These are phyloP conservation scores for Bombyx mori DNA, from an alignment of 1,140 invertebrate species.

Conservation along the genomic window DNA sequence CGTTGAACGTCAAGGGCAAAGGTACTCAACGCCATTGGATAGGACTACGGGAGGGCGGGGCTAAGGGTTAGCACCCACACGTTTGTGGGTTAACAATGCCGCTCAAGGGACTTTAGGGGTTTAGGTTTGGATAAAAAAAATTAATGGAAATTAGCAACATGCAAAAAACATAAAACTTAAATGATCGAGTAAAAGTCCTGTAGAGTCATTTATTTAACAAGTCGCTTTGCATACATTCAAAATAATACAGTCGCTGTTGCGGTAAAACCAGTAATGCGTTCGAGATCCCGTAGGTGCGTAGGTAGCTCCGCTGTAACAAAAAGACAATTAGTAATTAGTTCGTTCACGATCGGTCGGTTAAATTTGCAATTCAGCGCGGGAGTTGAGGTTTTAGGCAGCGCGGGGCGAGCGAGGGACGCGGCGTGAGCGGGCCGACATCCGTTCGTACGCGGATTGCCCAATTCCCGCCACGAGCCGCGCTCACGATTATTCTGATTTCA, in stretches of 20 bases:
- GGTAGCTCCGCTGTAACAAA: constrained; percentile 27
- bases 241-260: neutral
- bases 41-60: constrained; percentile 26
- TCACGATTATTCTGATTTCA: constrained; percentile 40
- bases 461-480: constrained; percentile 42
- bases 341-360: constrained; percentile 35
- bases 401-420: constrained; percentile 14
- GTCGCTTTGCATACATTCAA: neutral
- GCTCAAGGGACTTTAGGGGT: neutral
- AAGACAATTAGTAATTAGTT: constrained; percentile 34
- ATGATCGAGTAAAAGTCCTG: neutral
- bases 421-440: constrained; percentile 30
- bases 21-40: constrained; percentile 33
- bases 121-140: neutral
- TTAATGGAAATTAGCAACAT: neutral
- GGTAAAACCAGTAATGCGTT: neutral
- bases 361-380: constrained; percentile 33
- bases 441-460: constrained; percentile 58
- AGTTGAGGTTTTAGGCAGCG: constrained; percentile 45
- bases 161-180: neutral
- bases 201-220: neutral
- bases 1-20: constrained; percentile 27
- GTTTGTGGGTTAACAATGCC: neutral
- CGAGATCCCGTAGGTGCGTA: neutral
- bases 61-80: constrained; percentile 24